These are phyloP conservation scores for Butorides virescens DNA, from an alignment of 2,113 vertebrate species.

Conservation along the genomic window DNA sequence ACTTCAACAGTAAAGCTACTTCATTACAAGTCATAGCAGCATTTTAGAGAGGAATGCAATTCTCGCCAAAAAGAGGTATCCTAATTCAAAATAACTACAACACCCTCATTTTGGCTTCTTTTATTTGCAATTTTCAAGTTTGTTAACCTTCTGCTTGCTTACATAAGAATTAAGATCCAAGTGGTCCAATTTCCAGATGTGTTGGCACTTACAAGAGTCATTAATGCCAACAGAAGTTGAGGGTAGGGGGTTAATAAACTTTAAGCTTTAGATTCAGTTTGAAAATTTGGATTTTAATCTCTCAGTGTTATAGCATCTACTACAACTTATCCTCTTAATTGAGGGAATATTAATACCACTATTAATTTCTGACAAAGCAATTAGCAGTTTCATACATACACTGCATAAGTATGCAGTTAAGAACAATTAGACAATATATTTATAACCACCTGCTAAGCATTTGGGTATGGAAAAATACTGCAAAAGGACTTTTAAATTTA, in stretches of 20 bases:
- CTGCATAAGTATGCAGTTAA: not conserved
- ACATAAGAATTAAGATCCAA: not conserved
- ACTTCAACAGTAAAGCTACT: conserved; percentile 6
- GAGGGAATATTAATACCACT: not conserved
- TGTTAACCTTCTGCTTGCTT: not conserved
- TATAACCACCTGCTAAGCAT: not conserved
- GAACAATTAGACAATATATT: not conserved
- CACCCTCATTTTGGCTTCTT: not conserved
- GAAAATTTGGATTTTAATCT: not conserved
- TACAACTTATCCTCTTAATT: not conserved
- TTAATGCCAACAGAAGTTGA: not conserved
- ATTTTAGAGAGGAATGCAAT: conserved; percentile 16
- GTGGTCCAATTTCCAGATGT: not conserved
- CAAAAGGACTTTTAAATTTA: not conserved
- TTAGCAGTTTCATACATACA: not conserved
- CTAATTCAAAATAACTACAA: not conserved
- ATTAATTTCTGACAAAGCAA: not conserved
- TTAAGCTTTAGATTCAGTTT: not conserved
- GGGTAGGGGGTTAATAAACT: not conserved
- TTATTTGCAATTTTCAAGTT: not conserved
- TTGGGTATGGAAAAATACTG: not conserved
- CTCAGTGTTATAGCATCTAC: not conserved
- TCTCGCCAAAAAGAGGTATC: not conserved
- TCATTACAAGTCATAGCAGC: not conserved
- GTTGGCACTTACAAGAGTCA: not conserved